Base-by-base conservation (phyloP, 2,888 invertebrate species). In the Pharmacophagus antenor region DNA sequence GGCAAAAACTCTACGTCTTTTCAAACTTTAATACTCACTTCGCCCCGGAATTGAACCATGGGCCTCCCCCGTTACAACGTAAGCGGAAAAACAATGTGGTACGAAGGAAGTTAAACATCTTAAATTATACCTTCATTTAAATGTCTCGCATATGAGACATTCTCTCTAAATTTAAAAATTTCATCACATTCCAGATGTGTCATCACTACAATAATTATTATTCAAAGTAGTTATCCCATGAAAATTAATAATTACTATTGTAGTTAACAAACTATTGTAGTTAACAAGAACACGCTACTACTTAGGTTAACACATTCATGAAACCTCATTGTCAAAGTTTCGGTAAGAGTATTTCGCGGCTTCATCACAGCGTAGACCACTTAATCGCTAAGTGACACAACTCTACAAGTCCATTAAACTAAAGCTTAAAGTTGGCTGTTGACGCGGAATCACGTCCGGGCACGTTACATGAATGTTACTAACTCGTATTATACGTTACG, bases 351-450 rank as follows among this genome's bases (percentile, higher is more conserved):
- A 44, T 47, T 61, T 48, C 52, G 48, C 20, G 51, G 27, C 67
- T 67, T 66, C 67, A 67, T 72, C 69, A 65, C 64, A 55, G 62
- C 58, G 52, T 62, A 63, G 61, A 72, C 70, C 73, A 72, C 71
- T 73, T 76, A 76, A 77, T 76, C 75, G 71, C 66, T 65, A 65
- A 63, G 65, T 67, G 70, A 67, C 69, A 70, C 68, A 74, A 72
- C 71, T 70, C 68, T 62, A 62, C 70, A 72, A 78, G 71, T 77
- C 72, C 73, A 77, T 79, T 77, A 73, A 75, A 74, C 66, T 66
- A 61, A 69, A 71, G 72, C 76, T 72, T 71, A 67, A 70, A 73
- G 71, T 77, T 75, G 65, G 67, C 58, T 70, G 70, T 67, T 72
- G 75, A 76, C 75, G 68, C 71, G 68, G 67, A 68, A 72, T 69